These are phyloP conservation scores for Campylomormyrus numenius DNA, from an alignment of 2,113 vertebrate species.

Conservation along the genomic window DNA sequence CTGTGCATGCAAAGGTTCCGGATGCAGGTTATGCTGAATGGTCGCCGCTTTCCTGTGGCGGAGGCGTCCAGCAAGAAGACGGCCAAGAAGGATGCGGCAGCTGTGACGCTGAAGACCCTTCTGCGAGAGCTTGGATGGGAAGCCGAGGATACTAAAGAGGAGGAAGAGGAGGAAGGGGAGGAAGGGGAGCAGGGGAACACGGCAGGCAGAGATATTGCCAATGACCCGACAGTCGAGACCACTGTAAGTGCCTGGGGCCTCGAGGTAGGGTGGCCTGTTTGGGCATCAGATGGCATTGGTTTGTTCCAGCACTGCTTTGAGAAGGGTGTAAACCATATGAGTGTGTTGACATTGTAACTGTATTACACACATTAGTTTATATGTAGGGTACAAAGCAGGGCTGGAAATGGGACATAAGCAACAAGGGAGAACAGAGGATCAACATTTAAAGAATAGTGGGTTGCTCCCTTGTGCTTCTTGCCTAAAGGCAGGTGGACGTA, in stretches of 20 bases:
- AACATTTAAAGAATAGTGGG: background rate
- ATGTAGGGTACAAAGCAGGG: background rate
- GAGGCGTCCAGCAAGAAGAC: slow-evolving; percentile 91
- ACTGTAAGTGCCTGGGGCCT: slow-evolving; percentile 44
- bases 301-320: background rate
- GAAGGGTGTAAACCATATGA: background rate
- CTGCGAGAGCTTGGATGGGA: slow-evolving; percentile 58
- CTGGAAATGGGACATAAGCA: background rate
- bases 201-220: slow-evolving; percentile 30
- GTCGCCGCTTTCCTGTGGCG: slow-evolving; percentile 74
- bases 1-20: slow-evolving; percentile 67
- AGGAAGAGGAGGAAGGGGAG: background rate
- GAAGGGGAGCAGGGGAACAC: slow-evolving; percentile 32
- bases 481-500: background rate
- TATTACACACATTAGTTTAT: background rate
- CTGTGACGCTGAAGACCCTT: slow-evolving; percentile 73
- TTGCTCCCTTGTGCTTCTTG: background rate
- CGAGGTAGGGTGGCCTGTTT: background rate
- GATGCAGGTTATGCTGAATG: slow-evolving; percentile 85
- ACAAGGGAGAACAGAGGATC: background rate
- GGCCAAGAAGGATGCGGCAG: slow-evolving; percentile 87
- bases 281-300: slow-evolving; percentile 14
- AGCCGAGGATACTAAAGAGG: slow-evolving; percentile 20
- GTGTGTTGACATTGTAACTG: background rate
- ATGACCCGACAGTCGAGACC: slow-evolving; percentile 33